Evolutionary conservation across 1,140 invertebrate species (phyloP).

Genomic region (Daktulosphaira vitifoliae): DNA sequence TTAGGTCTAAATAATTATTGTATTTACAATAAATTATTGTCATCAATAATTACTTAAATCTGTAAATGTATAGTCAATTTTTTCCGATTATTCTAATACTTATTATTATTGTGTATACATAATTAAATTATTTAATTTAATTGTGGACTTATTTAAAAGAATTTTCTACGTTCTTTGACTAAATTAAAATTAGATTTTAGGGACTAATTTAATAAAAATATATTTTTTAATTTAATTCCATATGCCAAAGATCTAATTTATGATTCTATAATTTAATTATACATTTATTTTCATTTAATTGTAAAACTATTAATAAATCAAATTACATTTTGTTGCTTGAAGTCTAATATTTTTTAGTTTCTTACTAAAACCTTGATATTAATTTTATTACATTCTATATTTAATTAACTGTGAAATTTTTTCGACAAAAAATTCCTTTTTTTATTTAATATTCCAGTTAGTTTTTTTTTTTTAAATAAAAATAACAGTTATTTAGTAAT

Average conservation of each 20-base stretch:
- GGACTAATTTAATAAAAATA: neutral
- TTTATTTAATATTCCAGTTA: no score
- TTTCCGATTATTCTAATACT: neutral
- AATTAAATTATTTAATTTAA: neutral
- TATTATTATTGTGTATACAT: neutral
- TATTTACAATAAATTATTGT: neutral
- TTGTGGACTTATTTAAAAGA: neutral
- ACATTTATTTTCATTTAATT: no score
- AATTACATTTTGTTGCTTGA: no score
- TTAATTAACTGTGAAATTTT: no score
- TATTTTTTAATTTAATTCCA: conserved; percentile 16
- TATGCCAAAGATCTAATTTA: conserved; percentile 29
- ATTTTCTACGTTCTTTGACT: neutral
- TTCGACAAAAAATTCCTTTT: no score
- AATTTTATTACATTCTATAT: no score
- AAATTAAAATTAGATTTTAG: conserved; percentile 4
- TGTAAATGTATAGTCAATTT: neutral
- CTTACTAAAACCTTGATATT: no score
- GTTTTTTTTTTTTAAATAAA: no score
- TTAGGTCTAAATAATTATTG: no score
- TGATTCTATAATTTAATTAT: conserved; percentile 14
- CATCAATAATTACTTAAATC: neutral
- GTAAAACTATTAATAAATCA: no score
- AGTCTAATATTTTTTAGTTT: no score
- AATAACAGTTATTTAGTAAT: no score